Conservation (phyloP, 2,888 invertebrate genomes). For the Labia minor region DNA sequence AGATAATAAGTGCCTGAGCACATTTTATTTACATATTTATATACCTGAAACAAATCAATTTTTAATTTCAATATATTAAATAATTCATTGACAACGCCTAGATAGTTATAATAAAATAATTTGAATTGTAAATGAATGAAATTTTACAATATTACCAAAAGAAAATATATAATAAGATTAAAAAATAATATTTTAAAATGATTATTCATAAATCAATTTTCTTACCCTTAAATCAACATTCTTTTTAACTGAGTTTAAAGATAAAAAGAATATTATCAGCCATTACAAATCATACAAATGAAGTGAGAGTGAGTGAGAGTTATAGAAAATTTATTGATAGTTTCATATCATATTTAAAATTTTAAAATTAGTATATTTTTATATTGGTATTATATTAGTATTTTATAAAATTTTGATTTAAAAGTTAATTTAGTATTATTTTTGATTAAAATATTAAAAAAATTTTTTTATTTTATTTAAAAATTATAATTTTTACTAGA, state of each 20-base stretch:
- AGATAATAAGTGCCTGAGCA: not conserved
- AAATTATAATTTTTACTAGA: too few species aligned
- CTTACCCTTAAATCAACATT: not conserved
- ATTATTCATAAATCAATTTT: not conserved
- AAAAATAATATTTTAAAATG: too few species aligned
- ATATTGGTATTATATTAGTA: too few species aligned
- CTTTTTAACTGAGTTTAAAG: not conserved
- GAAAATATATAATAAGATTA: too few species aligned
- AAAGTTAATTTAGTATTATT: too few species aligned
- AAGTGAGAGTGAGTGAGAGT: not conserved
- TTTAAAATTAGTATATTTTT: too few species aligned
- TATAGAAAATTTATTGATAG: too few species aligned
- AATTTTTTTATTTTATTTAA: too few species aligned
- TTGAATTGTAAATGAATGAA: not conserved
- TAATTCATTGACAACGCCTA: conserved; percentile 7
- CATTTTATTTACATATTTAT: not conserved
- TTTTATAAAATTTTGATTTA: too few species aligned
- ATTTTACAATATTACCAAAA: not conserved
- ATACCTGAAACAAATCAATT: not conserved
- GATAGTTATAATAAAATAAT: not conserved
- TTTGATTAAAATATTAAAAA: too few species aligned
- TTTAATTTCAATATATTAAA: not conserved
- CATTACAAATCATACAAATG: not conserved
- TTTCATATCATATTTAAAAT: too few species aligned
- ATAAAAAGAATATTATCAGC: conserved; percentile 5